These are phyloP conservation scores for Cyprinodon tularosa DNA, from an alignment of 2,113 vertebrate species.

Conservation along the genomic window DNA sequence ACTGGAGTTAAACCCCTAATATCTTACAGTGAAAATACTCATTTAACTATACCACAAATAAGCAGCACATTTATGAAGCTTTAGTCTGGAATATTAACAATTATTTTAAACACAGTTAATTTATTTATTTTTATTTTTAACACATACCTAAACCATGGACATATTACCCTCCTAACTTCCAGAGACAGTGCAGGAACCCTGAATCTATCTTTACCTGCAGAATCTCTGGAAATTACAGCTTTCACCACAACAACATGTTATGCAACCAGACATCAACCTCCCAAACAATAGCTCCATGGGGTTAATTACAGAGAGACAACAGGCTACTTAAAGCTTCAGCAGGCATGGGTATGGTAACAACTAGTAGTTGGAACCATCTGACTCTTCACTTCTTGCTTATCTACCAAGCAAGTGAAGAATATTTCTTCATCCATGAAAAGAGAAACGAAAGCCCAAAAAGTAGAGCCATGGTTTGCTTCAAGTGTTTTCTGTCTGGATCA, in stretches of 20 bases:
- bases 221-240: background rate
- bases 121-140: too few relatives aligned
- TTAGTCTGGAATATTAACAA: background rate
- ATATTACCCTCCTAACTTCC: background rate
- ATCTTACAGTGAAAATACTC: background rate
- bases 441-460: background rate
- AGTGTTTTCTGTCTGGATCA: too few relatives aligned
- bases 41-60: background rate
- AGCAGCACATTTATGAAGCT: background rate
- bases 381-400: background rate
- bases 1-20: background rate
- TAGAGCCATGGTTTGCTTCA: background rate
- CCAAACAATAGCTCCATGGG: background rate
- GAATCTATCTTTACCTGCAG: background rate
- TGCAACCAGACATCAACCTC: constrained; percentile 6
- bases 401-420: background rate
- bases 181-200: background rate
- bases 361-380: background rate
- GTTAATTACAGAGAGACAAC: constrained; percentile 7
- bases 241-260: background rate
- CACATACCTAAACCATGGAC: background rate
- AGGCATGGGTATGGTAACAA: background rate
- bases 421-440: background rate
- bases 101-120: background rate
- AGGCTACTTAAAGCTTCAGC: background rate